These are phyloP conservation scores for Protonibea diacanthus DNA, from an alignment of 2,797 vertebrate genomes.

Conservation along the genomic window DNA sequence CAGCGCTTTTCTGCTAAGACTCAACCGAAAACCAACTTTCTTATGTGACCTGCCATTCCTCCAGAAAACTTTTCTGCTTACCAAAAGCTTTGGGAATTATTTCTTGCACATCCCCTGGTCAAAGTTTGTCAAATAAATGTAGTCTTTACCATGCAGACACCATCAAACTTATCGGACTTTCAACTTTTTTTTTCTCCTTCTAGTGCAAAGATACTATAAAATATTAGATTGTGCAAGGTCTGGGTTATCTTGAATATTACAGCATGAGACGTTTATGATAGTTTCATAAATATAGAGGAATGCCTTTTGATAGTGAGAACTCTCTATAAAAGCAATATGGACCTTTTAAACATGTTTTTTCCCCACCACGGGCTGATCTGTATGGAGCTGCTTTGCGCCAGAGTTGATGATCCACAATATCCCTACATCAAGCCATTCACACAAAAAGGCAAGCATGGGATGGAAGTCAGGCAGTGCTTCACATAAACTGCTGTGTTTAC, in stretches of 20 bases:
- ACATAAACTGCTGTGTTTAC: constrained; percentile 15
- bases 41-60: constrained; percentile 50
- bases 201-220: constrained; percentile 15
- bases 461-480: not conserved
- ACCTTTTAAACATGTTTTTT: not conserved
- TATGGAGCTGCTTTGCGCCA: not conserved
- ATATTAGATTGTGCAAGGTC: constrained; percentile 29
- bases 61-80: constrained; percentile 70
- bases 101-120: constrained; percentile 35
- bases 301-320: not conserved
- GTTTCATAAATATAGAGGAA: not conserved
- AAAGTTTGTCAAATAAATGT: constrained; percentile 59
- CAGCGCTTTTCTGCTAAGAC: constrained; percentile 67
- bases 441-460: constrained; percentile 4
- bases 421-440: not conserved
- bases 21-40: constrained; percentile 51
- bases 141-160: constrained; percentile 40
- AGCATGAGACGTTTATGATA: not conserved
- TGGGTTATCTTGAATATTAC: constrained; percentile 23
- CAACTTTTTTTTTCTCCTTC: constrained; percentile 16
- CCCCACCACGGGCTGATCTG: not conserved
- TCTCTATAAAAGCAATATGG: not conserved
- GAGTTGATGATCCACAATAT: constrained; percentile 6
- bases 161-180: constrained; percentile 42
- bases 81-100: constrained; percentile 44